Conservation (phyloP, 64 coral and sea anemone species). For the Montipora sp. region DNA sequence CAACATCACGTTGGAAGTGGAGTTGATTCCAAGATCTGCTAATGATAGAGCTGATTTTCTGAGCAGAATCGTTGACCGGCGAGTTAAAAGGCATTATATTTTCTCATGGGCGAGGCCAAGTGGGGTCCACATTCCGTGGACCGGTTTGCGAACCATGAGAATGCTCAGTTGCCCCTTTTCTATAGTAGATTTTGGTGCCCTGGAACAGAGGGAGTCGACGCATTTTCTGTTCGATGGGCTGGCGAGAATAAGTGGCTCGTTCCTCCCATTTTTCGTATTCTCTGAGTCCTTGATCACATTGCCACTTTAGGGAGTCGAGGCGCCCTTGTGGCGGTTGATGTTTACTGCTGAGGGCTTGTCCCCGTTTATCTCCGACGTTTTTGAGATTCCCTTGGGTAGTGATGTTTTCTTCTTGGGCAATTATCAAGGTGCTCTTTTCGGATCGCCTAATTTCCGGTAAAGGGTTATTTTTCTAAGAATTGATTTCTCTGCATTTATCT, state of each 20-base stretch:
- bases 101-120: neutral
- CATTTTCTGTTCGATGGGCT: too few species aligned
- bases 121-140: neutral
- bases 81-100: neutral
- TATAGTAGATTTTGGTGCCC: too few species aligned
- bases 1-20: neutral
- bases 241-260: too few species aligned
- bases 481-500: too few species aligned
- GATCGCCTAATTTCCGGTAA: too few species aligned
- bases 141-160: too few species aligned
- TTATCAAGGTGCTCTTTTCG: neutral
- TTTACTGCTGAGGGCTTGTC: conserved; percentile 23
- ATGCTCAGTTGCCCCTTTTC: neutral
- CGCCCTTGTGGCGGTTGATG: conserved; percentile 19
- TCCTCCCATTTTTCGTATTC: too few species aligned
- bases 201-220: too few species aligned
- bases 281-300: too few species aligned
- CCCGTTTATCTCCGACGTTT: neutral
- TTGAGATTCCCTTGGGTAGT: neutral
- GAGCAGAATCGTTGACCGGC: neutral
- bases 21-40: neutral
- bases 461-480: too few species aligned
- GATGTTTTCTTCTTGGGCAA: neutral
- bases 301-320: neutral
- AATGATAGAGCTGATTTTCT: conserved; percentile 13